Conservation (phyloP, 2,113 vertebrate genomes). For the Galemys pyrenaicus region DNA sequence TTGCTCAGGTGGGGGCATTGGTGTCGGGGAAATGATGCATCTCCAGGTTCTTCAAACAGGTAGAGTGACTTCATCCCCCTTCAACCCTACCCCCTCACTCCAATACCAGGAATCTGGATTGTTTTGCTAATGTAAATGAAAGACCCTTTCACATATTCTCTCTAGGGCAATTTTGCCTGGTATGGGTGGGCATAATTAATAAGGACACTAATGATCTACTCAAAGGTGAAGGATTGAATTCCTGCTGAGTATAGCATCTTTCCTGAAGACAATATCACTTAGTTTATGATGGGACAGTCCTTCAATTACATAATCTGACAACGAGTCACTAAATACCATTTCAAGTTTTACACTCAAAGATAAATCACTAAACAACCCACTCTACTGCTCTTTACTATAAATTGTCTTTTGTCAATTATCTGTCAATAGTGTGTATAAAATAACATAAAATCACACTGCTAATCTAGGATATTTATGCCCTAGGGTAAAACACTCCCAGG, state of each 20-base stretch:
- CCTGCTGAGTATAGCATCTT: neutral
- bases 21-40: neutral
- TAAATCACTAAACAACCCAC: neutral
- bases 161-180: neutral
- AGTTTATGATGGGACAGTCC: neutral
- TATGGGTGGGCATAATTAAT: neutral
- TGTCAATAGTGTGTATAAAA: neutral
- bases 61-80: neutral
- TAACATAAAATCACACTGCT: neutral
- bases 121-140: neutral
- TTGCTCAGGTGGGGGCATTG: fast-evolving
- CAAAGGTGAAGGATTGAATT: neutral
- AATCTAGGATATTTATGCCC: neutral
- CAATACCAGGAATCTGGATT: neutral
- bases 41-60: neutral
- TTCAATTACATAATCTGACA: neutral
- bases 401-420: neutral
- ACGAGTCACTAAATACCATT: neutral
- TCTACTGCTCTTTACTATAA: neutral
- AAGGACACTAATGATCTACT: neutral
- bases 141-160: neutral
- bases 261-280: neutral
- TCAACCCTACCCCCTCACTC: too few relatives aligned
- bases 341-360: neutral
- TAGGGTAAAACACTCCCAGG: neutral